phyloP scores from a whole-genome alignment of 2,888 invertebrate genomes.

The Xylocampa areola region DNA sequence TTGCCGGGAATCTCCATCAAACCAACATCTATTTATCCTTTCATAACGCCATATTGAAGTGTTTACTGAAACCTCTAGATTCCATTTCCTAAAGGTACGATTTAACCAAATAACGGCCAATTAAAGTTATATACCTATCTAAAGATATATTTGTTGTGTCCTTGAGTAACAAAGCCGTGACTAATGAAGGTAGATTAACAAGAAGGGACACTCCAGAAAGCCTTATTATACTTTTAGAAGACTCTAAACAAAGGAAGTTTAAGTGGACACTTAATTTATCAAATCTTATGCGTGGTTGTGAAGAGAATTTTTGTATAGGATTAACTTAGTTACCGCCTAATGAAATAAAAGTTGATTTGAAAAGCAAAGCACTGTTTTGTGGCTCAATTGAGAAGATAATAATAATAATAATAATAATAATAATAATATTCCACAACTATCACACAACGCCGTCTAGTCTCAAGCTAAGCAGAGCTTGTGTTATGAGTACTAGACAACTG shows the following conservation, averaged over 20 bases:
- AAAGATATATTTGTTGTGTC: slow-evolving; percentile 59
- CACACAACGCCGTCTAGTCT: too few relatives aligned
- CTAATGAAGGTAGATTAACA: slow-evolving; percentile 75
- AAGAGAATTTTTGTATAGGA: slow-evolving; percentile 8
- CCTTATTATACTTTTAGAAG: slow-evolving; percentile 72
- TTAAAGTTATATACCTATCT: slow-evolving; percentile 23
- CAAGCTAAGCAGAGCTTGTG: too few relatives aligned
- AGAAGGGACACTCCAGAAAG: slow-evolving; percentile 64
- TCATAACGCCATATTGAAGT: background rate
- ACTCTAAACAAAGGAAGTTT: slow-evolving; percentile 68
- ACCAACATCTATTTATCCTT: background rate
- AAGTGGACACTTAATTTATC: slow-evolving; percentile 68
- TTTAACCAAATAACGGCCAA: slow-evolving; percentile 38
- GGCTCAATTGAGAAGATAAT: too few relatives aligned
- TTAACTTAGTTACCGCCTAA: background rate
- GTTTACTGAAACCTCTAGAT: too few relatives aligned
- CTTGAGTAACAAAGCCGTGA: slow-evolving; percentile 70
- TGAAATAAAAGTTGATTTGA: too few relatives aligned
- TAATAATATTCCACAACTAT: too few relatives aligned
- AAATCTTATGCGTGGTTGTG: slow-evolving; percentile 49
- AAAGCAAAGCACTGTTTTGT: too few relatives aligned
- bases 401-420: too few relatives aligned
- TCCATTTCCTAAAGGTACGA: slow-evolving; percentile 2
- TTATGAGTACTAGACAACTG: too few relatives aligned
- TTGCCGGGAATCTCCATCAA: too few relatives aligned